A percentile compares a stretch with the other conserved stretches of the same genome.
Conservation (phyloP, 2,888 invertebrate species). For the Orthosia gothica region DNA sequence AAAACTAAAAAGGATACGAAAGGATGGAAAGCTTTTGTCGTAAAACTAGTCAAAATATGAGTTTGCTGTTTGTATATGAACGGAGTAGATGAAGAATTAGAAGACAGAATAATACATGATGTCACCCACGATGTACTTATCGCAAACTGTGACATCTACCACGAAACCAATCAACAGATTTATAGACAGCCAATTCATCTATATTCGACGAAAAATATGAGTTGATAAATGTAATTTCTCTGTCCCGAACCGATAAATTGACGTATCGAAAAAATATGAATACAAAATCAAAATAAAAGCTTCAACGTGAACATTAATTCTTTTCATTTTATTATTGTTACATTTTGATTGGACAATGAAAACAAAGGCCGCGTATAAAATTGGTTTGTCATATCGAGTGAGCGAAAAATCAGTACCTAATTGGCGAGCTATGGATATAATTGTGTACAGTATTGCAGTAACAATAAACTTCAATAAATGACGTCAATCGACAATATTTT, state of each 20-base stretch:
- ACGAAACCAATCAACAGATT: too few relatives aligned
- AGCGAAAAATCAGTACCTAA: slow-evolving; percentile 36
- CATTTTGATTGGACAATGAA: slow-evolving; percentile 43
- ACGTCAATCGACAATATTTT: slow-evolving; percentile 8
- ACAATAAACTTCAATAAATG: slow-evolving; percentile 34
- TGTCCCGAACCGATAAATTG: background rate
- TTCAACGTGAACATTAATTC: slow-evolving; percentile 1
- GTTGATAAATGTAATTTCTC: background rate
- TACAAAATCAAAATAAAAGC: slow-evolving; percentile 1
- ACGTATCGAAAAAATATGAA: slow-evolving; percentile 5
- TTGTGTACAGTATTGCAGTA: slow-evolving; percentile 38
- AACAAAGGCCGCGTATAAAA: slow-evolving; percentile 7
- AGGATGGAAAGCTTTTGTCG: too few relatives aligned
- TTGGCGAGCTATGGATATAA: slow-evolving; percentile 15
- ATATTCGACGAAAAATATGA: background rate
- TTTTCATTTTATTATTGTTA: slow-evolving; percentile 10
- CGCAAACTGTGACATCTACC: too few relatives aligned
- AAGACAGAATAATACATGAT: too few relatives aligned
- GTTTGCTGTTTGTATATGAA: too few relatives aligned
- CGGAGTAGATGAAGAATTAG: too few relatives aligned
- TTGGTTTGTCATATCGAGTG: slow-evolving; percentile 21
- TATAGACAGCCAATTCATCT: background rate
- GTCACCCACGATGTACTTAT: too few relatives aligned
- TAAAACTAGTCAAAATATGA: too few relatives aligned
- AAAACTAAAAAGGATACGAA: too few relatives aligned